phyloP scores from a whole-genome alignment of 2,888 invertebrate genomes.

The Drosophila crucigera region DNA sequence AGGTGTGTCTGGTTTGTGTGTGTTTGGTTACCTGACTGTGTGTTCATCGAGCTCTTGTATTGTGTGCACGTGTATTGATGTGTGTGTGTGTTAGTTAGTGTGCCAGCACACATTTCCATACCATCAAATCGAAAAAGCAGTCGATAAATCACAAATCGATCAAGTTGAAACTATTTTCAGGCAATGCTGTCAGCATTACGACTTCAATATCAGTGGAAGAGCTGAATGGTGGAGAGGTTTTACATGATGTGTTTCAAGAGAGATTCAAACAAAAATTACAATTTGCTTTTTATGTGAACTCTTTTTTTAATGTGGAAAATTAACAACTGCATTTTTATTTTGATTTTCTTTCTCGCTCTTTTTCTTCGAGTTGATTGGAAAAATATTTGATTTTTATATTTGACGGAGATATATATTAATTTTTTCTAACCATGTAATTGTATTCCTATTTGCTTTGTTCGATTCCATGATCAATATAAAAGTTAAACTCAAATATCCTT shows the following conservation, averaged over 20 bases:
- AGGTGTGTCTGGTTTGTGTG: constrained; percentile 10
- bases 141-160: constrained; percentile 76
- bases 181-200: constrained; percentile 4
- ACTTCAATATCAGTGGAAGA: background rate
- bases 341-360: background rate
- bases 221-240: background rate
- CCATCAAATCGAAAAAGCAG: constrained; percentile 69
- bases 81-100: constrained; percentile 16
- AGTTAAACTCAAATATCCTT: background rate
- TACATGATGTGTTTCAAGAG: background rate
- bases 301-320: background rate
- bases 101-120: constrained; percentile 60
- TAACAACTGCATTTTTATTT: background rate
- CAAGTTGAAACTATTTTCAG: constrained; percentile 56
- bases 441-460: background rate
- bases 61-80: background rate
- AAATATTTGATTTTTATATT: background rate
- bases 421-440: background rate
- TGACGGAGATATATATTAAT: background rate
- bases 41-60: constrained; percentile 14
- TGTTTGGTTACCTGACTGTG: constrained; percentile 5
- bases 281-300: background rate
- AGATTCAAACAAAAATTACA: background rate
- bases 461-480: background rate
- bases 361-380: background rate